A percentile compares a stretch with the other conserved stretches of the same genome.
These are phyloP conservation scores for Chromobotia macracanthus DNA, from an alignment of 2,797 vertebrate genomes.

Conservation along the genomic window DNA sequence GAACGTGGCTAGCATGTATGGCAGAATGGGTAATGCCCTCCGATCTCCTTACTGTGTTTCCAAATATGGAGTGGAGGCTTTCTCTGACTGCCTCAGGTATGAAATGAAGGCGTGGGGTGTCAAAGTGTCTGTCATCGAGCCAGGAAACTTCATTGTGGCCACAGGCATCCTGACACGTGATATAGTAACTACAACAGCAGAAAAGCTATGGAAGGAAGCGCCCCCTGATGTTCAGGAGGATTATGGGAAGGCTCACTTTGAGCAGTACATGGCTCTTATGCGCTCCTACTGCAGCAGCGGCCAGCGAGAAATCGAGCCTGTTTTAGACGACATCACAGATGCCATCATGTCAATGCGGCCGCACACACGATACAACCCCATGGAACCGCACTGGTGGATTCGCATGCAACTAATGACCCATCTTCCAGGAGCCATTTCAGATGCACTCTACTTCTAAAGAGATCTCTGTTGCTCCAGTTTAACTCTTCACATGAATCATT, in stretches of 20 bases:
- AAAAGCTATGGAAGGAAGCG: constrained; percentile 81
- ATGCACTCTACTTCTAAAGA: constrained; percentile 81
- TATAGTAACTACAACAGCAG: constrained; percentile 70
- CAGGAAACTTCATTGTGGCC: constrained; percentile 84
- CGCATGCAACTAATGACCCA: constrained; percentile 82
- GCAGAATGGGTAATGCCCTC: constrained; percentile 77
- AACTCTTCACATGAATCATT: not conserved
- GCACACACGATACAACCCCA: constrained; percentile 81
- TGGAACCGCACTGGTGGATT: constrained; percentile 85
- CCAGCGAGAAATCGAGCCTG: constrained; percentile 71
- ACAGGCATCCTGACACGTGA: constrained; percentile 81
- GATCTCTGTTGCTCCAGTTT: not conserved
- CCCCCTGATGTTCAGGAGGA: constrained; percentile 73
- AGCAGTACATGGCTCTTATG: constrained; percentile 74
- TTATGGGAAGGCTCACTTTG: constrained; percentile 81
- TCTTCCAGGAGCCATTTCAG: constrained; percentile 80
- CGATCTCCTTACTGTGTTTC: constrained; percentile 86
- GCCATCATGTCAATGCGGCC: constrained; percentile 79
- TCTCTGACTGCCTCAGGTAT: constrained; percentile 87
- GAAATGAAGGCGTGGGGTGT: constrained; percentile 90
- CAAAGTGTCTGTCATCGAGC: constrained; percentile 81
- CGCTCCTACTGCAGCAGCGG: constrained; percentile 80
- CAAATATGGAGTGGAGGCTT: constrained; percentile 85
- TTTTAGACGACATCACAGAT: constrained; percentile 79
- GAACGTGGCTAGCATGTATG: constrained; percentile 85